Evolutionary conservation across 1,140 invertebrate genomes (phyloP).

Genomic region (Ips typographus): DNA sequence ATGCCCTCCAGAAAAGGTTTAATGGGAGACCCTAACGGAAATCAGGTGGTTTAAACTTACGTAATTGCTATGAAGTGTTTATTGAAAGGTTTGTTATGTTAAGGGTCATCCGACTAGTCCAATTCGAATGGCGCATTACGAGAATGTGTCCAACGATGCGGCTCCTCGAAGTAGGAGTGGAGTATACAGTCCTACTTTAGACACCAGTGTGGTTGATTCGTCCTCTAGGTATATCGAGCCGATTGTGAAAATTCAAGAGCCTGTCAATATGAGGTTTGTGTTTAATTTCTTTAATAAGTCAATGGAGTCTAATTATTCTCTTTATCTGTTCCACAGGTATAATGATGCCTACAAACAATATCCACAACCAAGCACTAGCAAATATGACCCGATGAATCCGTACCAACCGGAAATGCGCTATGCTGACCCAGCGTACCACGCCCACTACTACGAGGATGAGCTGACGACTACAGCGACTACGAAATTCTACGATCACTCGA

Average conservation of each 20-base stretch:
- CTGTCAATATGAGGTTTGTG: conserved; percentile 12
- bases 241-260: conserved; percentile 44
- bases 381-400: conserved; percentile 25
- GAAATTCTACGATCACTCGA: conserved; percentile 39
- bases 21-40: conserved; percentile 58
- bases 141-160: conserved; percentile 56
- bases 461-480: conserved; percentile 5
- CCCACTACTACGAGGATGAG: conserved; percentile 38
- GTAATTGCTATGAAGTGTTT: no score
- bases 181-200: conserved; percentile 48
- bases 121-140: conserved; percentile 51
- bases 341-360: conserved; percentile 24
- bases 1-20: conserved; percentile 55
- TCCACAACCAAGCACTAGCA: conserved; percentile 27
- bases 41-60: conserved; percentile 40
- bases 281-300: background rate
- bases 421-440: conserved; percentile 34
- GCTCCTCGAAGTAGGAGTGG: conserved; percentile 53
- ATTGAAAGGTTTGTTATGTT: no score
- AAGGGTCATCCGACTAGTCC: no score
- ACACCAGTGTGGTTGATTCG: conserved; percentile 36
- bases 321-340: conserved; percentile 14
- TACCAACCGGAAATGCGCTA: conserved; percentile 39
- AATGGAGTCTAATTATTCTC: background rate
- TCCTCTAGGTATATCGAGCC: conserved; percentile 46